phyloP scores from a whole-genome alignment of 2,797 vertebrate species.

The Galaxias olidus region DNA sequence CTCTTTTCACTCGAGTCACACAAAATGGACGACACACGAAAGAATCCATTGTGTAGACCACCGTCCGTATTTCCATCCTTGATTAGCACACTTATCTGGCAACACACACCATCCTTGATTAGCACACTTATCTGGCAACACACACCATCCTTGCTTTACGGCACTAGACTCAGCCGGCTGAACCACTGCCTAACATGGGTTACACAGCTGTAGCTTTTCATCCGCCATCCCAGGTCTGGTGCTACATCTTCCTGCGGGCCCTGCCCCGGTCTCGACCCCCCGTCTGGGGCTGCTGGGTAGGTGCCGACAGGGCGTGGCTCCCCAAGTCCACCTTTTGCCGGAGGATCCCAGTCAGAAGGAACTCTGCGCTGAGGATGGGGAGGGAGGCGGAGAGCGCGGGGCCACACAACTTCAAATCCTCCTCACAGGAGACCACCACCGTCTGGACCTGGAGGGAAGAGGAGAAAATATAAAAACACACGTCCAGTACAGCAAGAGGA shows the following conservation, averaged over 20 bases:
- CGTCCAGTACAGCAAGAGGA: too few species aligned
- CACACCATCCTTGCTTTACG: too few species aligned
- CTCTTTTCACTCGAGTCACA: too few species aligned
- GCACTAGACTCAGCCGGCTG: too few species aligned
- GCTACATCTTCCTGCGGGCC: constrained; percentile 58
- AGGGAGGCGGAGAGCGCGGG: constrained; percentile 68
- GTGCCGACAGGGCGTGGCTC: constrained; percentile 60
- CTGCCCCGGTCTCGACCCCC: constrained; percentile 44
- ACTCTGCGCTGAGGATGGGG: constrained; percentile 82
- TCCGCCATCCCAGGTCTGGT: background rate
- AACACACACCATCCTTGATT: too few species aligned
- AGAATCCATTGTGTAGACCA: too few species aligned
- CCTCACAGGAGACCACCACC: constrained; percentile 83
- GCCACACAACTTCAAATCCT: constrained; percentile 76
- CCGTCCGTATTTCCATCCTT: too few species aligned
- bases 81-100: too few species aligned
- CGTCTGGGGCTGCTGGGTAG: constrained; percentile 21
- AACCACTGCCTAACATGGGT: too few species aligned
- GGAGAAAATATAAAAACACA: background rate
- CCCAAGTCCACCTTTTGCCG: constrained; percentile 79
- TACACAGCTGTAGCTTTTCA: constrained; percentile 1
- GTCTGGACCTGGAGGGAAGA: constrained; percentile 71
- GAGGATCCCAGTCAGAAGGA: constrained; percentile 87
- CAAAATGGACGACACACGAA: too few species aligned
- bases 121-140: too few species aligned